Evolutionary conservation across 2,113 vertebrate species (phyloP).

Genomic region (Aegithalos caudatus): DNA sequence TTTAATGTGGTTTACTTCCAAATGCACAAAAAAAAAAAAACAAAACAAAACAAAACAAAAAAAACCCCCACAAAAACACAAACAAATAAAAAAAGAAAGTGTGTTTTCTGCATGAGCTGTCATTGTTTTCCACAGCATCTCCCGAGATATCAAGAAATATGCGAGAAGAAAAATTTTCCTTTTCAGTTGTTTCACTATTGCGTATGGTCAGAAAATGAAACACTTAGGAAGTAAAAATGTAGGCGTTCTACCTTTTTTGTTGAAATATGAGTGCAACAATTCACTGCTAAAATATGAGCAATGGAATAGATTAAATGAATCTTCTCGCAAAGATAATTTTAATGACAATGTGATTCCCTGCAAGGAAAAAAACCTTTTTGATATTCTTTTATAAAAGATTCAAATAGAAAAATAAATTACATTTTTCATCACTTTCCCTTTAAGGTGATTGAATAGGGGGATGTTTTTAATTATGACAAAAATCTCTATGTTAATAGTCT

Average conservation of each 20-base stretch:
- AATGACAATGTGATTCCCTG: neutral
- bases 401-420: neutral
- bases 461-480: conserved; percentile 44
- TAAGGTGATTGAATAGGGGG: neutral
- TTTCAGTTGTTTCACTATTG: neutral
- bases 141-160: neutral
- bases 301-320: neutral
- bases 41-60: too few relatives aligned
- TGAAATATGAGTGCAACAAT: neutral
- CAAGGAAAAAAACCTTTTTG: neutral
- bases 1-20: neutral
- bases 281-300: neutral
- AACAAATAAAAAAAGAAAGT: neutral
- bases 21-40: neutral
- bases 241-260: neutral
- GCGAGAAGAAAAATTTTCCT: neutral
- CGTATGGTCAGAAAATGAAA: neutral
- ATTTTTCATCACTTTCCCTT: neutral
- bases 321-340: neutral
- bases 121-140: neutral
- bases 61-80: neutral
- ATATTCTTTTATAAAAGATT: neutral
- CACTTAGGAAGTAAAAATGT: neutral
- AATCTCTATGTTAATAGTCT: conserved; percentile 22
- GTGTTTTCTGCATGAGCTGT: neutral